Conservation (phyloP, 2,888 invertebrate species). For the Hipparchia sbordonii region DNA sequence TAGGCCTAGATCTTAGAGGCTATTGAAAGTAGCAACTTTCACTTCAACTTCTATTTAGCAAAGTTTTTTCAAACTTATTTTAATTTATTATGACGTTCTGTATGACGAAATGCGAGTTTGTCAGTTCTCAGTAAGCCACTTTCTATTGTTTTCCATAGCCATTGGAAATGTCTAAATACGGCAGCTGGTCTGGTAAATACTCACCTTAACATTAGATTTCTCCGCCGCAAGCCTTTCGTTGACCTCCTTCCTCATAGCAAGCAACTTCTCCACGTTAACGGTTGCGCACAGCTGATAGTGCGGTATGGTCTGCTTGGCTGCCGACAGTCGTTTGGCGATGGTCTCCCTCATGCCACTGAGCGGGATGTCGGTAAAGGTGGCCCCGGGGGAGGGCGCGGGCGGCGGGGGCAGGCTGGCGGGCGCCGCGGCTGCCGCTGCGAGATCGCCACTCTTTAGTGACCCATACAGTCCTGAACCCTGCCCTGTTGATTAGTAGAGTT, state of each 20-base stretch:
- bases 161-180: too few species aligned
- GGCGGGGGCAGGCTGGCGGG: conserved; percentile 49
- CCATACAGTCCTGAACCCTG: conserved; percentile 92
- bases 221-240: conserved; percentile 91
- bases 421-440: conserved; percentile 67
- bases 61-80: too few species aligned
- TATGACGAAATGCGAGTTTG: too few species aligned
- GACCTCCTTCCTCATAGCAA: conserved; percentile 88
- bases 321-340: conserved; percentile 93
- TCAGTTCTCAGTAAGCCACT: too few species aligned
- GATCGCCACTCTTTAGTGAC: conserved; percentile 91
- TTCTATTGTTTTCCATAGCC: too few species aligned
- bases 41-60: too few species aligned
- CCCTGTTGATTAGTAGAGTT: conserved; percentile 61
- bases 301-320: conserved; percentile 96
- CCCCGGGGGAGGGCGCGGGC: conserved; percentile 70
- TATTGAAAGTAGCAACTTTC: too few species aligned
- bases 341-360: conserved; percentile 92
- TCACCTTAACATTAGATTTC: conserved; percentile 85
- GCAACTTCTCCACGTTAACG: conserved; percentile 90
- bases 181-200: conserved; percentile 21
- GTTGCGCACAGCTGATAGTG: conserved; percentile 97
- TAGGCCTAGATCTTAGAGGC: too few species aligned
- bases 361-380: conserved; percentile 89
- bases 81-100: too few species aligned